Base-by-base conservation (phyloP, 2,113 vertebrate species). In the Petrocephalus microphthalmus region DNA sequence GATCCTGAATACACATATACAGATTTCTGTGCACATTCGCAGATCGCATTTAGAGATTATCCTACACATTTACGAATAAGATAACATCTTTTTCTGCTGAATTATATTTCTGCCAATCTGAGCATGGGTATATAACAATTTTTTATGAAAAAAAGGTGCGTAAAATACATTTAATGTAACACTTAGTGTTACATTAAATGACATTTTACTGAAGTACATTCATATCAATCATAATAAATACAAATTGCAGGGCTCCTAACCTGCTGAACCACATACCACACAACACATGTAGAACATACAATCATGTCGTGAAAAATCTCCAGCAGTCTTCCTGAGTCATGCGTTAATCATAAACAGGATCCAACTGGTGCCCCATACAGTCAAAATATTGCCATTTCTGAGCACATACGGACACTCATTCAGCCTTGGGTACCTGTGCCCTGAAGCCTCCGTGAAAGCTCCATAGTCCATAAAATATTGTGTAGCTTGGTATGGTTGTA, bases 401-500 rank as follows among this genome's bases (percentile, higher is more conserved):
- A 47, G 17, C 10, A 22, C 42, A 49, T 22, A n/a, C 81, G 49
- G 42, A 83, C 45, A n/a, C 81, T 83, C 20, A 5, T 83, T 83
- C 20, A 8, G 20, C 45, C 1, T 29, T 25, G 0, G 17, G 0
- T 87, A 98, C 98, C 97, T 91, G 96, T 96, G 20, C 95, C 95
- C 10, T 91, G 91, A 51, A 98, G 95, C 71, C 94, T 95, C 67
- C 89, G 92, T 0, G 97, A 96, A 45, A 98, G 90, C 93, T 98
- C 96, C 0, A 91, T 89, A 1, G 95, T 97, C 89, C 97, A 97
- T 89, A 97, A 93, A 81, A 97, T 0, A 11, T 96, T 96, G 94
- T 98, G 96, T 33, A 99, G 94, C 90, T 98, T 98, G 0, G 96
- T 96, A 95, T 96, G 94, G 91, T 87, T 90, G 91, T 98, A 98